Evolutionary conservation across 37 sponge, comb jelly and placozoan species (phyloP).

Genomic region (Beroe forskalii): DNA sequence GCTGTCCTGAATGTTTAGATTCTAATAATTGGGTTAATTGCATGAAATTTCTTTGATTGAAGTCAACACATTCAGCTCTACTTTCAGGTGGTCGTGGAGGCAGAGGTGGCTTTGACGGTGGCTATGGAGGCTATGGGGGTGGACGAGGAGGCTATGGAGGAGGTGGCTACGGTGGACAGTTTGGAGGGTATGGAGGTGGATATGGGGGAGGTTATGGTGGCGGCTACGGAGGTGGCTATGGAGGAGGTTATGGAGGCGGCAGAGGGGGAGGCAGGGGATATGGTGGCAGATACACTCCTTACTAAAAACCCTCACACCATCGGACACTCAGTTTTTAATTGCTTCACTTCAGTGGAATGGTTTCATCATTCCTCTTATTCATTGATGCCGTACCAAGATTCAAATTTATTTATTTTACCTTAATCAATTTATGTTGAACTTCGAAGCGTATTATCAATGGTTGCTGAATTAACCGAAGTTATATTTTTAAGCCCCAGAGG

Average conservation of each 20-base stretch:
- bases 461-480: too few relatives aligned
- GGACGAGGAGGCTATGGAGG: neutral
- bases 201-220: slow-evolving; percentile 30
- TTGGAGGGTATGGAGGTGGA: slow-evolving; percentile 25
- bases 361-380: too few relatives aligned
- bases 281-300: neutral
- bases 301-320: too few relatives aligned
- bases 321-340: too few relatives aligned
- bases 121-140: slow-evolving; percentile 1
- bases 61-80: neutral
- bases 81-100: slow-evolving; percentile 2
- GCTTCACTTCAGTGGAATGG: too few relatives aligned
- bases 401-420: too few relatives aligned
- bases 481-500: too few relatives aligned
- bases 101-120: neutral
- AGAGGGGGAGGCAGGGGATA: neutral
- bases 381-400: neutral
- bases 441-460: too few relatives aligned
- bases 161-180: slow-evolving; percentile 6
- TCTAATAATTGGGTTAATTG: too few relatives aligned
- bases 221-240: slow-evolving; percentile 4
- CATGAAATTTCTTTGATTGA: neutral
- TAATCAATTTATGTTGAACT: too few relatives aligned
- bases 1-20: too few relatives aligned
- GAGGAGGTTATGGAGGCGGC: neutral